These are phyloP conservation scores for Saguinus imperator DNA, from an alignment of 2,113 vertebrate species.

Conservation along the genomic window DNA sequence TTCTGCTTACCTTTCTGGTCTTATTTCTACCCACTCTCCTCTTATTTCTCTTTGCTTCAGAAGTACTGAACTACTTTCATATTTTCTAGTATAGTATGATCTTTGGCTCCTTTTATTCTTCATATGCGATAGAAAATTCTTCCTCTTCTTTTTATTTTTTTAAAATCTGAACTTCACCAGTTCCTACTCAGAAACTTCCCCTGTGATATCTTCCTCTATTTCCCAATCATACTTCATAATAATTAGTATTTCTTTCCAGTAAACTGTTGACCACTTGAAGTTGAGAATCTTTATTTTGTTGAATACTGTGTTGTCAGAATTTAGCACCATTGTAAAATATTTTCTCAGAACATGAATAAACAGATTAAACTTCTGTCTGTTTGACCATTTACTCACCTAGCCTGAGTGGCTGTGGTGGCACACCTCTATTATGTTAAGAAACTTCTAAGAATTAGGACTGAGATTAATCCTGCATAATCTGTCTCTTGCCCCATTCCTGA, in stretches of 20 bases:
- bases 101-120: not conserved
- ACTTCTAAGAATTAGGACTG: not conserved
- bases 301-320: not conserved
- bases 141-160: not conserved
- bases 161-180: not conserved
- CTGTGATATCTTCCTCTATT: not conserved
- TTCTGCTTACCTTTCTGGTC: not conserved
- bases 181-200: not conserved
- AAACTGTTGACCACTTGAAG: not conserved
- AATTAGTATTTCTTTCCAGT: not conserved
- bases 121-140: not conserved
- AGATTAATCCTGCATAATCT: not conserved
- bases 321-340: conserved; percentile 9
- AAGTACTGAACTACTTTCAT: not conserved
- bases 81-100: not conserved
- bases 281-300: conserved; percentile 10
- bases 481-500: not conserved
- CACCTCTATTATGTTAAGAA: not conserved
- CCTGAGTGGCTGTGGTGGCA: not conserved
- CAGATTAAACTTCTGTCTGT: not conserved
- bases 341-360: not conserved
- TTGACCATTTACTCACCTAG: not conserved
- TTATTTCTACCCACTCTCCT: not conserved
- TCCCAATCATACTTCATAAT: not conserved
- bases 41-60: not conserved